phyloP scores from a whole-genome alignment of 2,113 vertebrate species.

The Actinemys pallida region DNA sequence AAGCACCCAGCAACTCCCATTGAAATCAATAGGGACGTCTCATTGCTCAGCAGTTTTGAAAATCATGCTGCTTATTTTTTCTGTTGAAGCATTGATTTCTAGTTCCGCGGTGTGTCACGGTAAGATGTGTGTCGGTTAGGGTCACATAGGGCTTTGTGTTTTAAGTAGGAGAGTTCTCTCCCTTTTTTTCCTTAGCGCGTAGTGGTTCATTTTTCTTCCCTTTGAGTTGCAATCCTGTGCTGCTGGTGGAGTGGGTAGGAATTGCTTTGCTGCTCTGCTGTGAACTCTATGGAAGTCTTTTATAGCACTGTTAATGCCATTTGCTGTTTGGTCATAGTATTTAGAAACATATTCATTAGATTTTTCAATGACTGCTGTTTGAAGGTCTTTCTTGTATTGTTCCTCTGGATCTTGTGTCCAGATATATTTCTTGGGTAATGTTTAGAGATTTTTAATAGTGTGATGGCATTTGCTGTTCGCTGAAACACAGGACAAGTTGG shows the following conservation, averaged over 20 bases:
- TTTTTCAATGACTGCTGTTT: constrained; percentile 37
- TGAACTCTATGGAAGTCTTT: constrained; percentile 7
- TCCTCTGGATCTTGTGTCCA: constrained; percentile 37
- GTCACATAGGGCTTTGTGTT: neutral
- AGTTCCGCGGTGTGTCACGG: neutral
- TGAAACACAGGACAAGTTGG: constrained; percentile 18
- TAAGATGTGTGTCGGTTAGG: neutral
- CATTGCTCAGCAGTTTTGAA: neutral
- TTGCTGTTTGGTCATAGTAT: neutral
- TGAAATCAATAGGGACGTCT: neutral
- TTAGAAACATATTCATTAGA: constrained; percentile 57
- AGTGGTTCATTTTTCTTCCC: neutral
- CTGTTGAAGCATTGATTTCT: neutral
- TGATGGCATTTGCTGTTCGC: constrained; percentile 49
- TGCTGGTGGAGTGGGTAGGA: neutral
- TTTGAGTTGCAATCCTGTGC: neutral
- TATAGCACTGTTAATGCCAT: constrained; percentile 23
- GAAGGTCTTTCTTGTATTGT: constrained; percentile 27
- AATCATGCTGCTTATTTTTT: neutral
- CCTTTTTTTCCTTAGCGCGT: accelerated
- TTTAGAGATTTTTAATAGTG: constrained; percentile 42
- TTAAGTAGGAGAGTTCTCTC: neutral
- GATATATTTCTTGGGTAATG: neutral
- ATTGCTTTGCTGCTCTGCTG: neutral
- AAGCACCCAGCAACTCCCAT: neutral